phyloP scores from a whole-genome alignment of 2,113 vertebrate species.

The Otocyon megalotis region DNA sequence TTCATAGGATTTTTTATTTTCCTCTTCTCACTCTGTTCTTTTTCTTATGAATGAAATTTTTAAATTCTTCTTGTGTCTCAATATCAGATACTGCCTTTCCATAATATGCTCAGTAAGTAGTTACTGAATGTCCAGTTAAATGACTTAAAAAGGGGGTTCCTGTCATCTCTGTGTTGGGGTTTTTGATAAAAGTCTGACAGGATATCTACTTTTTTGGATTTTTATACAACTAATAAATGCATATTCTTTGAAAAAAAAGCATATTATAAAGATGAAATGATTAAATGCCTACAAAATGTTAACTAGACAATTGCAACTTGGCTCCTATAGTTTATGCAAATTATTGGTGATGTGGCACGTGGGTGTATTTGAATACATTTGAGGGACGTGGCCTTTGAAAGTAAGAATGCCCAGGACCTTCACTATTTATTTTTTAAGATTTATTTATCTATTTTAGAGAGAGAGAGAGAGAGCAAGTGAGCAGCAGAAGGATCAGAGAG shows the following conservation, averaged over 20 bases:
- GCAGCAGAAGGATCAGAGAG: not conserved
- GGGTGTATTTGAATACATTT: not conserved
- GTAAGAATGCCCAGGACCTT: not conserved
- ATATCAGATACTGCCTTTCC: not conserved
- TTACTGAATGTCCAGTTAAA: not conserved
- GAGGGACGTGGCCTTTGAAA: not conserved
- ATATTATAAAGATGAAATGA: not conserved
- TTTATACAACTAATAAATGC: not conserved
- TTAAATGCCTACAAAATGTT: not conserved
- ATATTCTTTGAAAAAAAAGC: not conserved
- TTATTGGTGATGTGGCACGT: not conserved
- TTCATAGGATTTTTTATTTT: not conserved
- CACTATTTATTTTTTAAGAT: not conserved
- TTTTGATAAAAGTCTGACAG: not conserved
- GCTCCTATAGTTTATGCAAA: not conserved
- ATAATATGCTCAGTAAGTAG: not conserved
- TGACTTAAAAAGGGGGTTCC: not conserved
- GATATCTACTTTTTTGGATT: not conserved
- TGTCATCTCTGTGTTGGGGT: not conserved
- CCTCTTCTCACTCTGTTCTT: not conserved
- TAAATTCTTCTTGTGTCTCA: not conserved
- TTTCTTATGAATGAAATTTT: not conserved
- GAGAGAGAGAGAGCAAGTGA: not conserved
- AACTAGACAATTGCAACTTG: not conserved
- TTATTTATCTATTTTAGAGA: not conserved